Conservation (phyloP, 1,140 invertebrate genomes). For the Leptonema lineaticorne region DNA sequence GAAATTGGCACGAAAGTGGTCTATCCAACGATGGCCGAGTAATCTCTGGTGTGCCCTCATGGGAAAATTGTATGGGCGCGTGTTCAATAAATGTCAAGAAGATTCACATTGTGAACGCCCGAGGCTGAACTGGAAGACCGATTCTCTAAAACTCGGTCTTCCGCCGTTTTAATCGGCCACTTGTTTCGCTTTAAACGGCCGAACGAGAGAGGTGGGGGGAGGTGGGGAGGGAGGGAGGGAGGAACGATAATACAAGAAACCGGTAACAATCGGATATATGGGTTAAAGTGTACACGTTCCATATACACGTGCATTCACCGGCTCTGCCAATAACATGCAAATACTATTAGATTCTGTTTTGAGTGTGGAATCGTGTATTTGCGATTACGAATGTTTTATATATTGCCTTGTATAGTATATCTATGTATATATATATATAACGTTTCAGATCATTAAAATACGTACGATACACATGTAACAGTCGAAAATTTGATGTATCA, state of each 20-base stretch:
- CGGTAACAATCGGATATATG: conserved; percentile 17
- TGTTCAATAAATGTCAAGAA: conserved; percentile 36
- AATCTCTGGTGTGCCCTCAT: conserved; percentile 14
- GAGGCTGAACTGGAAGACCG: no score
- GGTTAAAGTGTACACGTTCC: conserved; percentile 33
- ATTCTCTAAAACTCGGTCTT: not conserved
- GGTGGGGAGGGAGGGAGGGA: not conserved
- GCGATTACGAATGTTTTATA: conserved; percentile 38
- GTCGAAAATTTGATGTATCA: no score
- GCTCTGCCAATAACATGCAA: conserved; percentile 32
- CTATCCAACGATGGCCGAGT: conserved; percentile 2
- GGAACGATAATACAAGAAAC: not conserved
- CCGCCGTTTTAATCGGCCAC: no score
- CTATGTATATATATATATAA: no score
- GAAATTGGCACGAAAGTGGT: not conserved
- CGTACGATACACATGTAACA: no score
- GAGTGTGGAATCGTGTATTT: conserved; percentile 41
- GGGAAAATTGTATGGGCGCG: conserved; percentile 33
- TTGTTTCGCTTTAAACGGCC: no score
- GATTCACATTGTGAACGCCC: conserved; percentile 22
- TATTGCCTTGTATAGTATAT: no score
- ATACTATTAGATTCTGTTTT: conserved; percentile 36
- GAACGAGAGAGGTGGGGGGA: no score
- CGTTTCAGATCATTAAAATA: no score
- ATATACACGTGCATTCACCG: no score